These are phyloP conservation scores for Neodiprion pinetum DNA, from an alignment of 1,140 invertebrate genomes.

Conservation along the genomic window DNA sequence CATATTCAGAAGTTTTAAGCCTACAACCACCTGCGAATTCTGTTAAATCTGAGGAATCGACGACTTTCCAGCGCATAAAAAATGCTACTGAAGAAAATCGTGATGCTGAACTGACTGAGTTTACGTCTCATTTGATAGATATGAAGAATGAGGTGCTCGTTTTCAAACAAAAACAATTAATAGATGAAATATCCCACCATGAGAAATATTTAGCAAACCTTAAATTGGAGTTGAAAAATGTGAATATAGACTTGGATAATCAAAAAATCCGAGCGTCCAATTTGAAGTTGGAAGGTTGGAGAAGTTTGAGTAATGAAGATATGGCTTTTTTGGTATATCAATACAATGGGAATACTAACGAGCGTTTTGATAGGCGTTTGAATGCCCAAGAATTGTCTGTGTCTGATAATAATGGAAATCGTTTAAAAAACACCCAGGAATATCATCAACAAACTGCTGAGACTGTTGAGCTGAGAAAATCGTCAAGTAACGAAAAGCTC, in stretches of 20 bases:
- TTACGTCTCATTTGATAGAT: neutral
- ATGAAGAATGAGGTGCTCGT: neutral
- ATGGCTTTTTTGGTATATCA: neutral
- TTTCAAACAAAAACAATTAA: neutral
- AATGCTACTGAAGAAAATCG: neutral
- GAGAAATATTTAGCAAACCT: neutral
- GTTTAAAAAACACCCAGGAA: no score
- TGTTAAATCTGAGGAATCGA: neutral
- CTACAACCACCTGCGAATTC: neutral
- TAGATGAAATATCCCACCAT: neutral
- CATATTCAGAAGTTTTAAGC: neutral
- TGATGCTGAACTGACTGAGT: neutral
- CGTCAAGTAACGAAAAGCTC: no score
- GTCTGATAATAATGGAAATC: no score
- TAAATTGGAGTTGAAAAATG: neutral
- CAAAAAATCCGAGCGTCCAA: neutral
- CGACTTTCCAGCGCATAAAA: neutral
- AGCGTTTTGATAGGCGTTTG: no score
- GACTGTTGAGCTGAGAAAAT: no score
- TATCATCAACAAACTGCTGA: no score
- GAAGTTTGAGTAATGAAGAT: neutral
- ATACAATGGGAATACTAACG: neutral
- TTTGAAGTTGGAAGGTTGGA: neutral
- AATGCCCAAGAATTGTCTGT: no score
- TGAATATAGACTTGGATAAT: neutral